Conservation (phyloP, 2,797 vertebrate genomes). For the Typhlichthys eigenmanni region DNA sequence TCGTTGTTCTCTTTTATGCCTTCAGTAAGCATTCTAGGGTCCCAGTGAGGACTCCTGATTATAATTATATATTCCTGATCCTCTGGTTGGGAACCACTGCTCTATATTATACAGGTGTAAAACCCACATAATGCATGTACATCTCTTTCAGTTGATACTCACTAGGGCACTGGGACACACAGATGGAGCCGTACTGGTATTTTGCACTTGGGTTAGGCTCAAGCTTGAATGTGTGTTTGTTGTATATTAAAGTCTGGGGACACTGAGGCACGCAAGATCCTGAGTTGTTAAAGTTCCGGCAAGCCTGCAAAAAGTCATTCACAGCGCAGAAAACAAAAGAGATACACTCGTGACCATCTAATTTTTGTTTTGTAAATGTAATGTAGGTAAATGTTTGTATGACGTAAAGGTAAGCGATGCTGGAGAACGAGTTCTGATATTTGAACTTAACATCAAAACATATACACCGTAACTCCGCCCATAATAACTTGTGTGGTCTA, state of each 20-base stretch:
- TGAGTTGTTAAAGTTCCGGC: slow-evolving; percentile 91
- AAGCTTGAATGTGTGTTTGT: slow-evolving; percentile 89
- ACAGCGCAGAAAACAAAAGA: slow-evolving; percentile 3
- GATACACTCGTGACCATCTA: neutral
- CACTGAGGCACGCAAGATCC: slow-evolving; percentile 89
- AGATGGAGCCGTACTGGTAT: slow-evolving; percentile 94
- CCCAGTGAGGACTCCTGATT: no score
- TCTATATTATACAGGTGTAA: no score
- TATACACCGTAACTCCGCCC: no score
- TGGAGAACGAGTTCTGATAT: no score
- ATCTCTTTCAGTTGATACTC: slow-evolving; percentile 62
- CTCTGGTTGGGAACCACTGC: no score
- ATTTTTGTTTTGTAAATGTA: neutral
- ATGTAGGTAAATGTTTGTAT: neutral
- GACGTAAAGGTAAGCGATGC: no score
- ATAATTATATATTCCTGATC: no score
- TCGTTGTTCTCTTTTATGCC: no score
- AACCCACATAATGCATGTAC: neutral
- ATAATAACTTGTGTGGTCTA: no score
- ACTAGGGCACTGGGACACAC: slow-evolving; percentile 90
- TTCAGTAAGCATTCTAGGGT: no score
- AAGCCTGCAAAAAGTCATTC: slow-evolving; percentile 76
- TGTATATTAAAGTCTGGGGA: slow-evolving; percentile 90
- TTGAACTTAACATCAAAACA: no score
- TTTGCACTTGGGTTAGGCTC: slow-evolving; percentile 93